phyloP scores from a whole-genome alignment of 2,797 vertebrate species.

The Toxotes lorentzi region DNA sequence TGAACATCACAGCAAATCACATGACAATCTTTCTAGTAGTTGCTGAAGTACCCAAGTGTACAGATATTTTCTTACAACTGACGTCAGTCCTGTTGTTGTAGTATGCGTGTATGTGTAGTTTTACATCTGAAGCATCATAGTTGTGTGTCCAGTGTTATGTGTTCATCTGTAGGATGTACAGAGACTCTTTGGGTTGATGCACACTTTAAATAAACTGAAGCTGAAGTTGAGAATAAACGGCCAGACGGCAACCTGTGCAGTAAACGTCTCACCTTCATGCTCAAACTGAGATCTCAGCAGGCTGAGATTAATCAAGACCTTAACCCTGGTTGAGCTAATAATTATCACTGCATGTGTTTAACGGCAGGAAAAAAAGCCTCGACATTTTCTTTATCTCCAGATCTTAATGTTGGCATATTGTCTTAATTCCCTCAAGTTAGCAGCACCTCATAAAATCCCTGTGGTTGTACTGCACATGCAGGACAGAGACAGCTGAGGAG shows the following conservation, averaged over 20 bases:
- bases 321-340: neutral
- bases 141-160: neutral
- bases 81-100: too few relatives aligned
- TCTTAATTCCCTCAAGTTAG: constrained; percentile 23
- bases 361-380: constrained; percentile 10
- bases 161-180: neutral
- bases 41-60: too few relatives aligned
- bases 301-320: constrained; percentile 11
- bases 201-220: neutral
- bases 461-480: neutral
- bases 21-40: too few relatives aligned
- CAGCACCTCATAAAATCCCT: constrained; percentile 40
- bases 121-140: neutral
- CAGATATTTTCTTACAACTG: too few relatives aligned
- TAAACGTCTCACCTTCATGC: constrained; percentile 17
- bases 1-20: too few relatives aligned
- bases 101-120: neutral
- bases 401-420: constrained; percentile 13
- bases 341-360: constrained; percentile 50
- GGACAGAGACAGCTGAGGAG: neutral
- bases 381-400: constrained; percentile 27
- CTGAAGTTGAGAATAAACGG: too few relatives aligned
- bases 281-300: constrained; percentile 26
- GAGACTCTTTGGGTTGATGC: neutral
- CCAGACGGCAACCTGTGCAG: neutral